Conservation (phyloP, 2,113 vertebrate genomes). For the Anolis carolinensis region DNA sequence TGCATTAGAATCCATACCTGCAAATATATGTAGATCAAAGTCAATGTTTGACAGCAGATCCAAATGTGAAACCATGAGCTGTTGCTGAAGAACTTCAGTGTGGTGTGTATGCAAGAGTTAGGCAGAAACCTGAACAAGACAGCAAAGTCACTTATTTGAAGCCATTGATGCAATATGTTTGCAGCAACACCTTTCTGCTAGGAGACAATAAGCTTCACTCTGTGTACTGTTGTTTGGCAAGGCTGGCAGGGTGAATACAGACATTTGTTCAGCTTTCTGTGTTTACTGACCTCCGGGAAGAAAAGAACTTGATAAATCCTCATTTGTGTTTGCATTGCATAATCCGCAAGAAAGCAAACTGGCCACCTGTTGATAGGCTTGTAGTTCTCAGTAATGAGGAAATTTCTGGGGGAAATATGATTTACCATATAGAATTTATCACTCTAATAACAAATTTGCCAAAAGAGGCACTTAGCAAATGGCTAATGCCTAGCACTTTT, state of each 20-base stretch:
- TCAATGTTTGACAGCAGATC: neutral
- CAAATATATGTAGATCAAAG: neutral
- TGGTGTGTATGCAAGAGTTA: neutral
- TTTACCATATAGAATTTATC: constrained; percentile 48
- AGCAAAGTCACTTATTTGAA: neutral
- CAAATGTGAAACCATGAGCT: no score
- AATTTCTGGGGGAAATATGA: constrained; percentile 2
- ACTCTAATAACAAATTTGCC: constrained; percentile 29
- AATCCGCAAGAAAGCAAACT: constrained; percentile 52
- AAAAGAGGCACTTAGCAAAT: constrained; percentile 50
- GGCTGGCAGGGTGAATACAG: neutral
- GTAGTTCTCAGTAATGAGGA: constrained; percentile 44
- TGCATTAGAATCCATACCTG: no score
- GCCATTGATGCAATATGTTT: neutral
- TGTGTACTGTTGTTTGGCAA: accelerated
- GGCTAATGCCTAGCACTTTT: neutral
- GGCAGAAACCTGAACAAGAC: neutral
- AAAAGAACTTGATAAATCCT: constrained; percentile 37
- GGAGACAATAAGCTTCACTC: neutral
- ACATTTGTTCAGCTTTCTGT: neutral
- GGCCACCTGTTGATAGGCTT: constrained; percentile 43
- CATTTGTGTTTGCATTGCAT: constrained; percentile 35
- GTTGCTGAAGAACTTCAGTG: neutral
- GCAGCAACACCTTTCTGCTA: neutral
- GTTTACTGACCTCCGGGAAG: neutral